Conservation (phyloP, 1,140 invertebrate genomes). For the Drosophila baimaii region DNA sequence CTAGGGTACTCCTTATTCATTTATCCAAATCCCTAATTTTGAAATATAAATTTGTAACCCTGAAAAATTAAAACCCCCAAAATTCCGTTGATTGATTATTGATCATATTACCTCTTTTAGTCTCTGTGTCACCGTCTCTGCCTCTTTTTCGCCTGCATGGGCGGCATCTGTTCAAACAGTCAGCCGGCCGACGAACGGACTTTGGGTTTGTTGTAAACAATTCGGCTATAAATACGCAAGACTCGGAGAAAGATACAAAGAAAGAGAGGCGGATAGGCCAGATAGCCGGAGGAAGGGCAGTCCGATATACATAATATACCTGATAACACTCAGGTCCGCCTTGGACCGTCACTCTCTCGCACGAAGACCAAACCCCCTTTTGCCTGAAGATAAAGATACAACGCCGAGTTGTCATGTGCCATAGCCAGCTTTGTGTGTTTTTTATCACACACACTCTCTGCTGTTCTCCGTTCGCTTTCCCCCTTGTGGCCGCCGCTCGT, state of each 20-base stretch:
- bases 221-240: constrained; percentile 52
- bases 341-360: constrained; percentile 33
- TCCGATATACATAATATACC: constrained; percentile 21
- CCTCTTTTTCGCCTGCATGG: constrained; percentile 9
- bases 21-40: background rate
- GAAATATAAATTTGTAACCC: background rate
- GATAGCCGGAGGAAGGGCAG: constrained; percentile 44
- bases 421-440: constrained; percentile 42
- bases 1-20: background rate
- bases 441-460: constrained; percentile 71
- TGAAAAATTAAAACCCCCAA: background rate
- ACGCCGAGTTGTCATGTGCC: constrained; percentile 71
- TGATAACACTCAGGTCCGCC: constrained; percentile 61
- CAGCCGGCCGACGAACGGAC: constrained; percentile 47
- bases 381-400: constrained; percentile 37
- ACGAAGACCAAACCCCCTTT: constrained; percentile 50
- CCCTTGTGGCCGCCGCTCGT: constrained; percentile 25
- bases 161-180: constrained; percentile 45
- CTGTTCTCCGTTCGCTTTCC: constrained; percentile 44
- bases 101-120: constrained; percentile 1
- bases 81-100: background rate
- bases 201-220: constrained; percentile 74
- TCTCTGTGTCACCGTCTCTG: background rate
- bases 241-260: constrained; percentile 5
- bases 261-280: constrained; percentile 6